A percentile compares a stretch with the other conserved stretches of the same genome.
phyloP scores from a whole-genome alignment of 2,113 vertebrate species.

The Psophia crepitans region DNA sequence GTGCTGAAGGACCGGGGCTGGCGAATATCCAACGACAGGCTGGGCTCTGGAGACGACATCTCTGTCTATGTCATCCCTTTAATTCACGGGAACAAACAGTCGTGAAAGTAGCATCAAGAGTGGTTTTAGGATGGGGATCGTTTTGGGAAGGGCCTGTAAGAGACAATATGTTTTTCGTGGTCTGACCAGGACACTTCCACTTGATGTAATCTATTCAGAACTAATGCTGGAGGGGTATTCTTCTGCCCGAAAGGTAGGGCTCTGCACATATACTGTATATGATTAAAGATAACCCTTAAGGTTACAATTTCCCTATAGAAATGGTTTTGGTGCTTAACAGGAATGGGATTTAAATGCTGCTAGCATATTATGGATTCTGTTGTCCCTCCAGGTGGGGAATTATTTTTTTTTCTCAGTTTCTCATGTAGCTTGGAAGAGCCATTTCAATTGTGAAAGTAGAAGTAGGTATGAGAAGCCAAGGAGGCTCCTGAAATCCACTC shows the following conservation, averaged over 20 bases:
- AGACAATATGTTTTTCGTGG: not conserved
- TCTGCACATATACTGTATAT: constrained; percentile 56
- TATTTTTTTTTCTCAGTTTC: constrained; percentile 52
- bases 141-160: constrained; percentile 29
- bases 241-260: constrained; percentile 38
- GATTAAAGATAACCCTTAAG: constrained; percentile 52
- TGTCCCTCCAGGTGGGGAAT: constrained; percentile 41
- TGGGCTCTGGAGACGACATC: constrained; percentile 96
- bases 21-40: constrained; percentile 91
- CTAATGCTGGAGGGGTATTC: constrained; percentile 41
- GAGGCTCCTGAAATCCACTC: constrained; percentile 22
- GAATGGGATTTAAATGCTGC: constrained; percentile 69
- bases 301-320: constrained; percentile 54
- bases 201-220: constrained; percentile 30
- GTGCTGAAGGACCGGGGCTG: constrained; percentile 94
- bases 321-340: constrained; percentile 65
- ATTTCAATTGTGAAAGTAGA: constrained; percentile 47
- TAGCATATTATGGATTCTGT: constrained; percentile 51
- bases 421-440: constrained; percentile 59
- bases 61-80: constrained; percentile 96
- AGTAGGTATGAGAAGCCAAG: constrained; percentile 16
- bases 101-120: constrained; percentile 60
- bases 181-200: constrained; percentile 21
- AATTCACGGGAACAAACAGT: constrained; percentile 85
- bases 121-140: not conserved